Percentiles rank a stretch among this genome's conserved stretches.
Conservation (phyloP, 2,888 invertebrate species). For the Idaea dimidiata region DNA sequence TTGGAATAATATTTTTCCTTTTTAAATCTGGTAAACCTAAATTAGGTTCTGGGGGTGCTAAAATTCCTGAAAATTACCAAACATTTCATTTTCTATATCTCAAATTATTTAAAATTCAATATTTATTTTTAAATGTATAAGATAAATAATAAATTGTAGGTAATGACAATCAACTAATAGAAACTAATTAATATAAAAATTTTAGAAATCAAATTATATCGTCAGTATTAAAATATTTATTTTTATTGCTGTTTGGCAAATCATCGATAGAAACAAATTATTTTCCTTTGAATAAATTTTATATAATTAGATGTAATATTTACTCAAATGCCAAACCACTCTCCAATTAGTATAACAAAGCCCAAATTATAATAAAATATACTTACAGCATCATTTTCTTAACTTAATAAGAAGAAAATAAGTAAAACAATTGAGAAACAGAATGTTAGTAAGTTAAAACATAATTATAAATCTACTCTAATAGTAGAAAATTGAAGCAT, state of each 20-base stretch:
- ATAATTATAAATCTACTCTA: slow-evolving; percentile 28
- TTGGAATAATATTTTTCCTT: not conserved
- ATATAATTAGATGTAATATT: too few species aligned
- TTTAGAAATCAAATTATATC: too few species aligned
- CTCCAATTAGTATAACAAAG: not conserved
- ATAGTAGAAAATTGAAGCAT: slow-evolving; percentile 31
- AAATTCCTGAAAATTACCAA: slow-evolving; percentile 35
- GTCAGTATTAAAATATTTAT: not conserved
- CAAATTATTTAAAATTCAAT: not conserved
- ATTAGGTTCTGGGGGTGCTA: slow-evolving; percentile 40
- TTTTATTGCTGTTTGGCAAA: too few species aligned
- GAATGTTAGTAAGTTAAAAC: slow-evolving; percentile 45
- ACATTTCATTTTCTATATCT: not conserved
- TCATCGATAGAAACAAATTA: too few species aligned
- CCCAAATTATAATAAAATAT: not conserved
- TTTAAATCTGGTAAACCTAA: not conserved
- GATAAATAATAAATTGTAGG: not conserved
- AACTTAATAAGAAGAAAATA: slow-evolving; percentile 18
- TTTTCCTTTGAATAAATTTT: too few species aligned
- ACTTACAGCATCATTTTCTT: not conserved
- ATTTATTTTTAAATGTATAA: not conserved
- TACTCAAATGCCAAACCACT: not conserved
- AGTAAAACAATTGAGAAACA: slow-evolving; percentile 30
- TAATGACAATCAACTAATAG: not conserved
- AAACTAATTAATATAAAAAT: not conserved